Evolutionary conservation across 1,140 invertebrate species (phyloP), one percentile per base, ranked within the genome.

Genomic region (Odontomachus brunneus): DNA sequence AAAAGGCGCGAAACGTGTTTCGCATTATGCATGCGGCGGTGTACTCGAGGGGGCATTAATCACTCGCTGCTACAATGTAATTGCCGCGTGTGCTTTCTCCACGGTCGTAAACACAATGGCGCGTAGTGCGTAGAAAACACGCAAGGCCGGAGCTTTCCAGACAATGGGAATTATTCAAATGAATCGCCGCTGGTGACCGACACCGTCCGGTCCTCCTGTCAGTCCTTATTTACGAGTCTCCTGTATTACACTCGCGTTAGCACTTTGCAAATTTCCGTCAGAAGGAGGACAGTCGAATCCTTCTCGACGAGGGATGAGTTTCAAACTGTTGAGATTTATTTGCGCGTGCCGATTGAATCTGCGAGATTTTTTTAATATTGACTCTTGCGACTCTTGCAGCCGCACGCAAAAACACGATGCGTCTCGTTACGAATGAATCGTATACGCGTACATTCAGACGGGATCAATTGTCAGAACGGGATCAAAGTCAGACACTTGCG

Each of bases 91-190:
- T 88, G 86, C 86, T 88, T 88, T 88, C 86, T 51, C 65, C 22
- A 48, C 80, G 19, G 29, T 26, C 65, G 65, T 55, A 82, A 86
- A 87, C 85, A 86, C 85, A 86, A 85, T 66, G 38, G 26, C 60
- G 62, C n/a, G 51, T 72, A 66, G n/a, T 76, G 73, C 59, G 48
- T 57, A 75, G 67, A 69, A 62, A 72, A 60, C 67, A 83, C 67
- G 84, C 81, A 84, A 86, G 66, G 60, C 66, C 85, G 84, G 26
- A 59, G 67, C 57, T 78, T 49, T 73, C 69, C 55, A 80, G 67
- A 86, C 85, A 80, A 82, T 71, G 65, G 69, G 85, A 87, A 87
- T 86, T 86, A 87, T 87, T 87, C 69, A 87, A 86, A 87, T 71
- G 75, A 85, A 82, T 60, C 65, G 44, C 29, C 55, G 24, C 48